Base-by-base conservation (phyloP, 2,888 invertebrate genomes). In the Morpho achilles region DNA sequence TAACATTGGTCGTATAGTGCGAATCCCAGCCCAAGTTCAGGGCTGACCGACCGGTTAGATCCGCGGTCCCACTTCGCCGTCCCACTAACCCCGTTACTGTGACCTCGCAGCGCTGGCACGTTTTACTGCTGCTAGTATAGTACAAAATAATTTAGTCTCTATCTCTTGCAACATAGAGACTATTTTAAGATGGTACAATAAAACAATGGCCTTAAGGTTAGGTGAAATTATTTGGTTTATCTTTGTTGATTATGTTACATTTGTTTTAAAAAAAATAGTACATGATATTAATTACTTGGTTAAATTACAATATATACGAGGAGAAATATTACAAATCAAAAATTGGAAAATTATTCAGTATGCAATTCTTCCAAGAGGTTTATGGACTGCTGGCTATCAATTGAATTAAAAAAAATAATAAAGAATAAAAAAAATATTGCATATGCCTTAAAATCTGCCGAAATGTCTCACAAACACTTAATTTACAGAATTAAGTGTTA, bases 11-110 rank as follows among this genome's bases (percentile, higher is more conserved):
- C 48, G 42, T 48, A 42, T 42, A 54, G 54, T 32, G 56, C 61
- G 50, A 67, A 69, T 66, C 64, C 71, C 77, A 67, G 65, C 68
- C 66, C 87, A 87, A 87, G 87, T 87, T 86, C 88, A 86, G 77
- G 85, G 86, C 77, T 83, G 74, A 62, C 67, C 71, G 75, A 77
- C 75, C 65, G 67, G 64, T 73, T 59, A 72, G 68, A 65, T 71
- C 69, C 65, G 71, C 67, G 72, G 67, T 68, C 73, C 69, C 66
- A 63, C 68, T 72, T 69, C 47, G 55, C 44, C 48, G 63, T 55
- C 63, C 63, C 55, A 63, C 61, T 63, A 51, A 63, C 62, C 60
- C 62, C 60, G 60, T 53, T 63, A 56, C 41, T 55, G 45, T 60
- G 71, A 61, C 72, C 74, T 71, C 71, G 69, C 32, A 69, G 58